Base-by-base conservation (phyloP, 2,113 vertebrate genomes). In the Fregata magnificens region DNA sequence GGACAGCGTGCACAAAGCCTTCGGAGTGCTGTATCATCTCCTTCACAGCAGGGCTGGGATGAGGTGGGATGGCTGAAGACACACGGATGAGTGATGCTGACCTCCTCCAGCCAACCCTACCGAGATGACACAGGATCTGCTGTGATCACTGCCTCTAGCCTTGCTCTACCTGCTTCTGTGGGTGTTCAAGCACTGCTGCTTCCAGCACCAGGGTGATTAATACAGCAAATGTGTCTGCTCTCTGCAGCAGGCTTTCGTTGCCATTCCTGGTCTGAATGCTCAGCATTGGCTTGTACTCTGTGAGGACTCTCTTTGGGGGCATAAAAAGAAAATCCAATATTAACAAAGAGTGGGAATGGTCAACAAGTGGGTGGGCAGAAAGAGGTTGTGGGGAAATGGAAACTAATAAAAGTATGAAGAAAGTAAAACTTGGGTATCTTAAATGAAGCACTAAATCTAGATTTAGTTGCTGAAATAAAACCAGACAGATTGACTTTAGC, bases 21-120 rank as follows among this genome's bases (percentile, higher is more conserved):
- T 5, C 1, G 9, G 17, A 25, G 22, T 1, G 18, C 59, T 8
- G 34, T 2, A 1, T 4, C 61, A 2, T 3, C 73, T 26, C 73
- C 59, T 13, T 34, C 21, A 2, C n/a, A 7, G 76, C 1, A 1
- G 62, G 70, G 10, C 1, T 1, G 16, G 77, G 70, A 18, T 34
- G 77, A 5, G 78, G 53, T 7, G 50, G 58, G 70, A 7, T 10
- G 49, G 45, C 29, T 26, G 50, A 10, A 21, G 63, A 16, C 63
- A 10, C 11, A 2, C 0, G 1, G 71, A 9, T 4, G 50, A 16
- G 63, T 1, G 49, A 31, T 28, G 44, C 44, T 24, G 38, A 24
- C 15, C 38, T 22, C 38, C 52, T 36, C 19, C 78, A 44, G 36
- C 70, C 56, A 44, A 0, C 13, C 77, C 55, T 9, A 4, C 50